These are phyloP conservation scores for Fistularia commersonii DNA, from an alignment of 2,797 vertebrate species.

Conservation along the genomic window DNA sequence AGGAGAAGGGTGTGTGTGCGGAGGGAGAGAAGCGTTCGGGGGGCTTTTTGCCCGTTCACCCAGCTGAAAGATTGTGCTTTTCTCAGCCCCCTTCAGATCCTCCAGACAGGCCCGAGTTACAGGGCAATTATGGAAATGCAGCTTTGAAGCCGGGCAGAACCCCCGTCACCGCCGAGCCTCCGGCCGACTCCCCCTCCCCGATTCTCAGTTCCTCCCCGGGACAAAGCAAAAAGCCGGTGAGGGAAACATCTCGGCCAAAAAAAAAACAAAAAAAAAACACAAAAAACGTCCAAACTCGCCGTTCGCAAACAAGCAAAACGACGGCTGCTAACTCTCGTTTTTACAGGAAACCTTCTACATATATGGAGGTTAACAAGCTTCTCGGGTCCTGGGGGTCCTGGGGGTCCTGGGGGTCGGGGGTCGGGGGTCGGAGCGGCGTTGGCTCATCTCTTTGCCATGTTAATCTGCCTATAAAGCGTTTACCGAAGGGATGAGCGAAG, in stretches of 20 bases:
- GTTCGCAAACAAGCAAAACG: no score
- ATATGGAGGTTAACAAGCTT: slow-evolving; percentile 14
- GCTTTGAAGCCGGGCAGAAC: slow-evolving; percentile 89
- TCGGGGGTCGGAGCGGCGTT: slow-evolving; percentile 5
- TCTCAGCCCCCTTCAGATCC: slow-evolving; percentile 81
- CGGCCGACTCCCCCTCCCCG: no score
- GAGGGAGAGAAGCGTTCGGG: slow-evolving; percentile 70
- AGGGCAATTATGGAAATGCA: slow-evolving; percentile 98
- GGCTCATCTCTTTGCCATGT: slow-evolving; percentile 11
- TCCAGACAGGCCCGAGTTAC: slow-evolving; percentile 85
- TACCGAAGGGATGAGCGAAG: slow-evolving; percentile 44
- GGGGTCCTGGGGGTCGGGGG: no score
- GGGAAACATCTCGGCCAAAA: slow-evolving; percentile 68
- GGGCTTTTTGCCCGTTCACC: slow-evolving; percentile 84
- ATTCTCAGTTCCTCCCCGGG: slow-evolving; percentile 81
- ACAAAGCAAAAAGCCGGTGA: no score
- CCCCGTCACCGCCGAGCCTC: no score
- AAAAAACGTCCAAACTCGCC: no score
- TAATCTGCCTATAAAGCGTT: slow-evolving; percentile 32
- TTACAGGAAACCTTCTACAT: slow-evolving; percentile 7
- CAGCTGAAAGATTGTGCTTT: slow-evolving; percentile 92
- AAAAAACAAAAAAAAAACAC: no score
- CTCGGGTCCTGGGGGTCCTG: no score
- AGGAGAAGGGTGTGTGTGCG: slow-evolving; percentile 66
- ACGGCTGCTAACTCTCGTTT: slow-evolving; percentile 6